phyloP scores from a whole-genome alignment of 2,888 invertebrate genomes.

The Tipula helvola region DNA sequence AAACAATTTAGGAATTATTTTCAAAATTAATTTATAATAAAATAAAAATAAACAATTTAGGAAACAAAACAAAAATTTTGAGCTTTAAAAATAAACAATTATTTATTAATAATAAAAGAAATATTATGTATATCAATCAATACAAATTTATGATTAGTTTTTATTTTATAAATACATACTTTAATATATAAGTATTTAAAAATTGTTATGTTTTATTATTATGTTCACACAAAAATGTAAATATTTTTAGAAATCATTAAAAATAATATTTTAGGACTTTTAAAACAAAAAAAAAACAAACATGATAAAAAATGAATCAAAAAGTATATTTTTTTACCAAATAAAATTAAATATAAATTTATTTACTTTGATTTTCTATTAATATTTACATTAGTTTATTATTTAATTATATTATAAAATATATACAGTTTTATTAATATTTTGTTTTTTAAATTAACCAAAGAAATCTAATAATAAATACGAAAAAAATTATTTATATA shows the following conservation, averaged over 20 bases:
- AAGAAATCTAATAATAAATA: background rate
- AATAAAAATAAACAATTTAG: background rate
- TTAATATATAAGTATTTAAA: background rate
- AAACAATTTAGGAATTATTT: constrained; percentile 10
- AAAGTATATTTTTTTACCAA: background rate
- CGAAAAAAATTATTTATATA: background rate
- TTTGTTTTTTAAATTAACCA: background rate
- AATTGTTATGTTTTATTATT: background rate
- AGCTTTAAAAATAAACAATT: constrained; percentile 13
- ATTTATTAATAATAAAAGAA: constrained; percentile 13
- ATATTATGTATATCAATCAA: background rate
- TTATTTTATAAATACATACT: background rate
- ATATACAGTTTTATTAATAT: background rate
- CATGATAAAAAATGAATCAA: background rate
- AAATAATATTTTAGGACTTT: background rate
- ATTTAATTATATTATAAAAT: background rate
- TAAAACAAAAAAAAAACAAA: background rate
- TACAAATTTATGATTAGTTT: background rate
- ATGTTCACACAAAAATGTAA: background rate
- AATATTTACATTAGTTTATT: background rate
- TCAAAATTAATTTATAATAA: constrained; percentile 11
- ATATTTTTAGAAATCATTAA: background rate
- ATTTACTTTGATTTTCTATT: background rate
- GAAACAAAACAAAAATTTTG: constrained; percentile 8
- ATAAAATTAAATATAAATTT: background rate